Evolutionary conservation across 2,113 vertebrate species (phyloP).

Genomic region (Xenus cinereus): DNA sequence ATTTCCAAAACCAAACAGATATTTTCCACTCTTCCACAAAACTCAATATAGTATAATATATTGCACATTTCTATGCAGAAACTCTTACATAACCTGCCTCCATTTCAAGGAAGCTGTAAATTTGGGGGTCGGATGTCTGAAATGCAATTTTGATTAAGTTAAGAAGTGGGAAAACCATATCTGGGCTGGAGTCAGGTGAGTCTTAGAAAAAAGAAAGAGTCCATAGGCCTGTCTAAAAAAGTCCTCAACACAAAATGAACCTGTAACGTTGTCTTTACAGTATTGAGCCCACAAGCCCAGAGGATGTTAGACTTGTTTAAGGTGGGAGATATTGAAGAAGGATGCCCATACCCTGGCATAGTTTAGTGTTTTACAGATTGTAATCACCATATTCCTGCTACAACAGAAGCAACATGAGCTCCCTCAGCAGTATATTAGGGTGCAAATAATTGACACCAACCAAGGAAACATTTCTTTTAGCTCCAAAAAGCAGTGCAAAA

Average conservation of each 20-base stretch:
- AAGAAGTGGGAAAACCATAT: not conserved
- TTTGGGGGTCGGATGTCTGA: not conserved
- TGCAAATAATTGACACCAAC: not conserved
- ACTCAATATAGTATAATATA: constrained; percentile 2
- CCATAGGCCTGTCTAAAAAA: not conserved
- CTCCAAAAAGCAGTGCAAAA: not conserved
- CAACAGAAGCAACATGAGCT: not conserved
- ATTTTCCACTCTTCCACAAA: constrained; percentile 39
- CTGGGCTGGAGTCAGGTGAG: not conserved
- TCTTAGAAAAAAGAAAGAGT: not conserved
- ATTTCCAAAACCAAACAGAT: constrained; percentile 24
- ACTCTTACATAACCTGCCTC: not conserved
- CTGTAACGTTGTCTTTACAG: not conserved
- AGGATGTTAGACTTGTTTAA: not conserved
- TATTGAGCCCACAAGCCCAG: not conserved
- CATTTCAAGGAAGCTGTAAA: not conserved
- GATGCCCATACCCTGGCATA: not conserved
- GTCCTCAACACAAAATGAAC: not conserved
- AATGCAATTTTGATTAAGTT: not conserved
- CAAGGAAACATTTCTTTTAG: not conserved
- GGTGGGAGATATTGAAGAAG: not conserved
- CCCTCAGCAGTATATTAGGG: not conserved
- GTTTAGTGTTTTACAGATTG: not conserved
- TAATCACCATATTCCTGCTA: not conserved
- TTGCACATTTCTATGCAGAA: not conserved